phyloP scores from a whole-genome alignment of 1,140 invertebrate genomes.

The Papilio aristodemus region DNA sequence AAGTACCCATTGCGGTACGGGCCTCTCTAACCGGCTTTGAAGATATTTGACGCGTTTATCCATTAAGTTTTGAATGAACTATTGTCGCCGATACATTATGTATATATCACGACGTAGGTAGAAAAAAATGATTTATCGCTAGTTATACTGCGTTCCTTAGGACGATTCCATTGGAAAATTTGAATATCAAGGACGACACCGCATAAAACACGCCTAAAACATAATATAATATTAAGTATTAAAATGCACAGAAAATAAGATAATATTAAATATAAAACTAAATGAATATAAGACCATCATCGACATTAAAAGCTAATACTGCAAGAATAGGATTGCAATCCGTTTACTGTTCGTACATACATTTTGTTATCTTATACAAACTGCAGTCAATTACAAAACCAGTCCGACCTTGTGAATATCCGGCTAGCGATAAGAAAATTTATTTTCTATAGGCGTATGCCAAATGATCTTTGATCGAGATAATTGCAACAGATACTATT shows the following conservation, averaged over 20 bases:
- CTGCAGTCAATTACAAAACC: slow-evolving; percentile 6
- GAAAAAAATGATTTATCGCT: too few species aligned
- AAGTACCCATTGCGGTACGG: neutral
- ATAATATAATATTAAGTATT: too few species aligned
- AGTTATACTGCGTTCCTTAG: too few species aligned
- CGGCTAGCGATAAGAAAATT: slow-evolving; percentile 8
- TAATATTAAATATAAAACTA: too few species aligned
- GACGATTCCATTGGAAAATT: too few species aligned
- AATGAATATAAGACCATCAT: too few species aligned
- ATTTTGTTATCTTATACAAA: neutral
- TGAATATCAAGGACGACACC: too few species aligned
- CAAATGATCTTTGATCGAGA: neutral
- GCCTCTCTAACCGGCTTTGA: neutral
- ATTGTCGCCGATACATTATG: too few species aligned
- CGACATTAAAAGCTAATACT: neutral
- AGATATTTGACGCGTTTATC: neutral
- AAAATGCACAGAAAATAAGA: too few species aligned
- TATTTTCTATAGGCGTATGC: slow-evolving; percentile 4
- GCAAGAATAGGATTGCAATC: neutral
- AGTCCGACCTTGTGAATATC: slow-evolving; percentile 10
- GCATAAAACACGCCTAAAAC: too few species aligned
- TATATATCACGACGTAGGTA: too few species aligned
- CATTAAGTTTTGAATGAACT: neutral
- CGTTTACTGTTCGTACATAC: neutral
- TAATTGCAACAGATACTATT: neutral